Evolutionary conservation across 1,140 invertebrate species (phyloP).

Genomic region (Sycophila sp.): DNA sequence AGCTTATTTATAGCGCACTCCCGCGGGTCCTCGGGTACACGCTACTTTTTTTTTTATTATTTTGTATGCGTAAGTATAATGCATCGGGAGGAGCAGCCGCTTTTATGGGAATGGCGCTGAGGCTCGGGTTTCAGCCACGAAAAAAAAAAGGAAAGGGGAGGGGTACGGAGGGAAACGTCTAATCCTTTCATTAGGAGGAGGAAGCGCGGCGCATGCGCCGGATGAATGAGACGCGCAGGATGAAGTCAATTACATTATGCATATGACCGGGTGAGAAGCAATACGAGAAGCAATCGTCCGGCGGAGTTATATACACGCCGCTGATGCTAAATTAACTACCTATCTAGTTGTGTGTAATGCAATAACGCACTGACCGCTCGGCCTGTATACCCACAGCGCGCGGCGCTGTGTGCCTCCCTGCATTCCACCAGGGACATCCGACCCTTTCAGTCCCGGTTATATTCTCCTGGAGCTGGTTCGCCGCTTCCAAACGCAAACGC

Average conservation of each 20-base stretch:
- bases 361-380: slow-evolving; percentile 46
- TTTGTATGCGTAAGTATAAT: too few relatives aligned
- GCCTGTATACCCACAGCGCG: background rate
- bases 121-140: too few relatives aligned
- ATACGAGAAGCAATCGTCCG: slow-evolving; percentile 54
- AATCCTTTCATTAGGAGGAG: slow-evolving; percentile 6
- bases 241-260: slow-evolving; percentile 60
- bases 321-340: slow-evolving; percentile 55
- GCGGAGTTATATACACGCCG: slow-evolving; percentile 41
- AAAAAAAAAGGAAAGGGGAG: too few relatives aligned
- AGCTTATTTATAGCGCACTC: too few relatives aligned
- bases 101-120: too few relatives aligned
- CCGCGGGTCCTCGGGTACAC: too few relatives aligned
- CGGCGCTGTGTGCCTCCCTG: background rate
- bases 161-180: background rate
- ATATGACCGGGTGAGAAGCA: slow-evolving; percentile 52
- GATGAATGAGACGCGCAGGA: slow-evolving; percentile 28
- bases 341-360: slow-evolving; percentile 54
- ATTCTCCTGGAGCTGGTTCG: too few relatives aligned
- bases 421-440: slow-evolving; percentile 28
- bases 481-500: background rate
- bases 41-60: too few relatives aligned
- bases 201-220: background rate
- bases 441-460: background rate
- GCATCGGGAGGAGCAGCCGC: too few relatives aligned